These are phyloP conservation scores for Cepphus grylle DNA, from an alignment of 2,113 vertebrate genomes.

Conservation along the genomic window DNA sequence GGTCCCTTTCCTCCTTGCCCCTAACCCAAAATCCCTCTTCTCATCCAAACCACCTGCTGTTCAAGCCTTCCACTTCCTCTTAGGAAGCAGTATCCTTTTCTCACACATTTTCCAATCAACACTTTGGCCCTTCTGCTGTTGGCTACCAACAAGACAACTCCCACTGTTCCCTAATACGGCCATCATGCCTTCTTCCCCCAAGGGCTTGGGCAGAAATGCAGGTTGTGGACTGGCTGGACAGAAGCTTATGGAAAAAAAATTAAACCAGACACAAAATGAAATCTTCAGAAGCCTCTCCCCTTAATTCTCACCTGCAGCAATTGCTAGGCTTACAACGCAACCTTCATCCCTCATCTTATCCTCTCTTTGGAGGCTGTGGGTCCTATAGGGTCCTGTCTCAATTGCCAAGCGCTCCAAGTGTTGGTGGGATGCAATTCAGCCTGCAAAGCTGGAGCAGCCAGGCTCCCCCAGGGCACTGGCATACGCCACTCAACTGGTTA, in stretches of 20 bases:
- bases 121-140: neutral
- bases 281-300: neutral
- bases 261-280: neutral
- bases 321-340: neutral
- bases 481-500: constrained; percentile 2
- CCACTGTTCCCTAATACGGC: neutral
- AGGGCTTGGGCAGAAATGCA: neutral
- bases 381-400: neutral
- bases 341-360: neutral
- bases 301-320: neutral
- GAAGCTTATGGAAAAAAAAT: neutral
- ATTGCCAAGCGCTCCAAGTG: neutral
- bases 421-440: neutral
- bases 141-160: constrained; percentile 1
- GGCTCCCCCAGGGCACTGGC: neutral
- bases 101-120: neutral
- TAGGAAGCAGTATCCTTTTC: neutral
- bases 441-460: neutral
- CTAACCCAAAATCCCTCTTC: neutral
- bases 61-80: neutral
- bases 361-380: neutral
- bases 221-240: neutral
- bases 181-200: neutral
- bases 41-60: neutral
- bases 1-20: neutral